Conservation (phyloP, 2,113 vertebrate species). For the Pelobates fuscus region DNA sequence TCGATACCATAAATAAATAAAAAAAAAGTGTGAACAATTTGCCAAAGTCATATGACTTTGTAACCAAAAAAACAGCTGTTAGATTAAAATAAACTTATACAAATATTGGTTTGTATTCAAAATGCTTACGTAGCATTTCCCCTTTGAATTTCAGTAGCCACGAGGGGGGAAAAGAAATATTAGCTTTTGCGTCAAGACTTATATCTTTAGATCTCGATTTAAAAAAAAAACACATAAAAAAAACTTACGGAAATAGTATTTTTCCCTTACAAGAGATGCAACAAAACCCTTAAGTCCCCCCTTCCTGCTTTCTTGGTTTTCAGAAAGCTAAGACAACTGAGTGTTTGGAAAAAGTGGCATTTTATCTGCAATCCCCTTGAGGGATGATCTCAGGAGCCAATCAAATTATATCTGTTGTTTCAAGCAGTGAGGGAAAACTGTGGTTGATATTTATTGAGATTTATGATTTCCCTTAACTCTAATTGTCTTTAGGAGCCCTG, state of each 20-base stretch:
- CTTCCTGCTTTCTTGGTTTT: conserved; percentile 10
- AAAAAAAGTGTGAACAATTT: no score
- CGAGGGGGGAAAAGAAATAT: background rate
- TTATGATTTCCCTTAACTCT: conserved; percentile 72
- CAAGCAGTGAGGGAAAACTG: conserved; percentile 67
- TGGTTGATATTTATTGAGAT: conserved; percentile 69
- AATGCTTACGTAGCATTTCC: background rate
- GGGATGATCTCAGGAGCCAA: conserved; percentile 66
- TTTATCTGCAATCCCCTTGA: conserved; percentile 71
- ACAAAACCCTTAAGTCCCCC: background rate
- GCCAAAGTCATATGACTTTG: no score
- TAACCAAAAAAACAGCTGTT: no score
- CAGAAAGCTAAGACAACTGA: conserved; percentile 54
- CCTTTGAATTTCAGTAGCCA: background rate
- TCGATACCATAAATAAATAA: no score
- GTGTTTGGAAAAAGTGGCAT: conserved; percentile 69
- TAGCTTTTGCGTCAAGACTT: background rate
- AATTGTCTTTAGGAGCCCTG: conserved; percentile 65
- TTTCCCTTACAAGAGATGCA: background rate
- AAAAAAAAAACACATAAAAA: background rate
- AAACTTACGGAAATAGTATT: background rate
- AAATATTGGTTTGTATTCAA: no score
- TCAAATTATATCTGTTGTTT: conserved; percentile 72
- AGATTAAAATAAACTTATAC: no score
- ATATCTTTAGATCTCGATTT: background rate